A percentile compares a stretch with the other conserved stretches of the same genome.
Evolutionary conservation across 2,797 vertebrate species (phyloP).

Genomic region (Anas acuta): DNA sequence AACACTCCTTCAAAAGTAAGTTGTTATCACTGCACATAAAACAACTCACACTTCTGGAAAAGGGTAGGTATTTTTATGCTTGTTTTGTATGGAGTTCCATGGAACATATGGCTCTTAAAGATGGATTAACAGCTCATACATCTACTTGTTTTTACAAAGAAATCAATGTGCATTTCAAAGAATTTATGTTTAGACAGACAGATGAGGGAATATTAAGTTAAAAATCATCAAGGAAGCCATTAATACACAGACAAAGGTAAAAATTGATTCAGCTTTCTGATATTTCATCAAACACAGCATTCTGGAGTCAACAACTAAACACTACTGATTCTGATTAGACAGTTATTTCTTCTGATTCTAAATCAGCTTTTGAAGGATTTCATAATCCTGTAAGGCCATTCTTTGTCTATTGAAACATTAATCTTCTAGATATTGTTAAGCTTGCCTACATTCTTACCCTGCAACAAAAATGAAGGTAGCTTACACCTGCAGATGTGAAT

Average conservation of each 20-base stretch:
- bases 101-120: not conserved
- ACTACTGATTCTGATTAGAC: not conserved
- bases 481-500: conserved; percentile 25
- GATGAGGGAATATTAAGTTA: conserved; percentile 17
- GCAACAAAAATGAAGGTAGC: not conserved
- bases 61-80: not conserved
- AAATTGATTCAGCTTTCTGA: not conserved
- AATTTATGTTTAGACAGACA: not conserved
- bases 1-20: not conserved
- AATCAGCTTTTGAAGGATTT: not conserved
- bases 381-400: not conserved
- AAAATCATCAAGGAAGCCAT: conserved; percentile 2
- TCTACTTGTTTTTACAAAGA: conserved; percentile 10
- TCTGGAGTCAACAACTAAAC: not conserved
- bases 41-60: rapidly evolving
- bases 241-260: not conserved
- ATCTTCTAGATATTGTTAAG: not conserved
- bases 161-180: not conserved
- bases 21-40: not conserved
- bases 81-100: not conserved
- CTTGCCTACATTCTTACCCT: not conserved
- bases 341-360: not conserved
- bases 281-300: not conserved
- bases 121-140: not conserved
- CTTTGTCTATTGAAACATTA: not conserved